These are phyloP conservation scores for Phasianus colchicus DNA, from an alignment of 2,113 vertebrate species.

Conservation along the genomic window DNA sequence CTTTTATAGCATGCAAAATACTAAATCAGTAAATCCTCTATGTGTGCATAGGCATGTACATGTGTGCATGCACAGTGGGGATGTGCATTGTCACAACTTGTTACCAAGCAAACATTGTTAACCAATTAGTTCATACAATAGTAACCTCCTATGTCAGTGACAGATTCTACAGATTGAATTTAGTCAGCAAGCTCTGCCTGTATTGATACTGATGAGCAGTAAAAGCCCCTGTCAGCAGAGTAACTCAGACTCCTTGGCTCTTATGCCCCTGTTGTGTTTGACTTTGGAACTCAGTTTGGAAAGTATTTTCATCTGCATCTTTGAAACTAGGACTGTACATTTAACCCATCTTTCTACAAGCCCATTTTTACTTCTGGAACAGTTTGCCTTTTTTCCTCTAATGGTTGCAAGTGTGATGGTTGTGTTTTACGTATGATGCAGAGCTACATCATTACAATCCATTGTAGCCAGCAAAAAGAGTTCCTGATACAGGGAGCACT, in stretches of 20 bases:
- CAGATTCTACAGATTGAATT: neutral
- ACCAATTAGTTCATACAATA: neutral
- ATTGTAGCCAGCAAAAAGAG: neutral
- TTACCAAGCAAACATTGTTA: neutral
- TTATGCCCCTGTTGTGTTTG: neutral
- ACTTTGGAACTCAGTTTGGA: neutral
- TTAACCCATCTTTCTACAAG: neutral
- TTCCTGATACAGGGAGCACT: neutral
- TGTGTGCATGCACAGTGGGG: neutral
- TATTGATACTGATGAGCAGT: rapidly evolving
- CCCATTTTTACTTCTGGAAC: neutral
- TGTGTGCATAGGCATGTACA: neutral
- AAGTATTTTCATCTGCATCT: neutral
- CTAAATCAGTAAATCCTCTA: neutral
- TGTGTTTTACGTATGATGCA: neutral
- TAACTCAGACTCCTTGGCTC: neutral
- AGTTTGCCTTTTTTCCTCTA: neutral
- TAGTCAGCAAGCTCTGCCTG: neutral
- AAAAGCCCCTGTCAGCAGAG: neutral
- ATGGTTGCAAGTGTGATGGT: neutral
- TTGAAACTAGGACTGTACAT: neutral
- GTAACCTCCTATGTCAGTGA: neutral
- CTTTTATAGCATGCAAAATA: neutral
- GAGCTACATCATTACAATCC: neutral
- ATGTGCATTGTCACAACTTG: neutral